Conservation (phyloP, 2,113 vertebrate species). For the Girardinichthys multiradiatus region DNA sequence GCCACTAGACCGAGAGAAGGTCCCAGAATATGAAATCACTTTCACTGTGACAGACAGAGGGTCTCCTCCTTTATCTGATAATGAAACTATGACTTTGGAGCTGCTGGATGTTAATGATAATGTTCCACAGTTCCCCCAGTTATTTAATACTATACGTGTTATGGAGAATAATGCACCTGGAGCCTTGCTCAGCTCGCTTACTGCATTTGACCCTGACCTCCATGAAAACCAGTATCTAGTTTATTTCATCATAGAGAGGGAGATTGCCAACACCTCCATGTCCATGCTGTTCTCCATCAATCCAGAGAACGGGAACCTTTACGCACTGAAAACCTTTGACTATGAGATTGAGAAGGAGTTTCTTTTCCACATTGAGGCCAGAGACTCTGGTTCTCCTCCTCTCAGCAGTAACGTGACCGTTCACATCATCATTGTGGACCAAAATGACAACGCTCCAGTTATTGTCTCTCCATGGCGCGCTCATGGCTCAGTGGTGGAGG, state of each 20-base stretch:
- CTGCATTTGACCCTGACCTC: constrained; percentile 71
- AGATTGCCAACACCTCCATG: constrained; percentile 83
- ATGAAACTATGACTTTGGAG: constrained; percentile 65
- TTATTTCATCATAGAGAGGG: constrained; percentile 83
- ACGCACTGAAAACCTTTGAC: constrained; percentile 74
- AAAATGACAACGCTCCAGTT: constrained; percentile 84
- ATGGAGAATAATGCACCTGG: constrained; percentile 78
- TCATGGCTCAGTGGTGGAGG: constrained; percentile 80
- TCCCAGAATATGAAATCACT: constrained; percentile 69
- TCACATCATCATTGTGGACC: constrained; percentile 81
- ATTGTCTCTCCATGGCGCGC: constrained; percentile 80
- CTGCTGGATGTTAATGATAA: constrained; percentile 74
- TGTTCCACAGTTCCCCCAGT: constrained; percentile 65
- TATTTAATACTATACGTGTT: constrained; percentile 67
- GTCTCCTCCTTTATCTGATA: constrained; percentile 64
- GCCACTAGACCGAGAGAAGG: constrained; percentile 67
- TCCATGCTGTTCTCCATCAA: constrained; percentile 87
- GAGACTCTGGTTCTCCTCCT: constrained; percentile 71
- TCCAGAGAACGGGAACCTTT: constrained; percentile 77
- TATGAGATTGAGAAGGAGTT: constrained; percentile 76
- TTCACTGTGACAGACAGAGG: constrained; percentile 68
- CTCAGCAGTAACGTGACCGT: constrained; percentile 81
- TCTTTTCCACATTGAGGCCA: constrained; percentile 75
- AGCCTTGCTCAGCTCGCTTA: constrained; percentile 65
- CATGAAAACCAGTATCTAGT: constrained; percentile 85